These are phyloP conservation scores for Ochotona princeps DNA, from an alignment of 2,113 vertebrate species.

Conservation along the genomic window DNA sequence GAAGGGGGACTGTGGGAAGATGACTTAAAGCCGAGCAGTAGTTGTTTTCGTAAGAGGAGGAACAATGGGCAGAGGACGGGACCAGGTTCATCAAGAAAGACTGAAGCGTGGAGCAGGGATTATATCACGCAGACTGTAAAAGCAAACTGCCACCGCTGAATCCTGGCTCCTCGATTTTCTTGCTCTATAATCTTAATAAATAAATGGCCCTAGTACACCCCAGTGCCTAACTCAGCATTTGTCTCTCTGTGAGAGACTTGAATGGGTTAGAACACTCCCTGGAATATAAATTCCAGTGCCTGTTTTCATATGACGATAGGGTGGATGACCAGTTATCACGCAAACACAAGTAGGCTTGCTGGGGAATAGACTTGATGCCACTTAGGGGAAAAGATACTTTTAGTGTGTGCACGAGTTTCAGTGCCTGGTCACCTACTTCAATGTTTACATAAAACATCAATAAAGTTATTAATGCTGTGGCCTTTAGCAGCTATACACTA, in stretches of 20 bases:
- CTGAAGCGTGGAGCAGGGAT: not conserved
- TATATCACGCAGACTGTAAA: not conserved
- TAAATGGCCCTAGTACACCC: not conserved
- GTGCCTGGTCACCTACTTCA: not conserved
- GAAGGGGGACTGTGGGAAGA: not conserved
- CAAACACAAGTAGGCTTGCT: not conserved
- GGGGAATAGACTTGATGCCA: not conserved
- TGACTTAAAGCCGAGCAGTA: not conserved
- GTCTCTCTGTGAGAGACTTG: not conserved
- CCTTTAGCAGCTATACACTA: not conserved
- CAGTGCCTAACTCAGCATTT: no score
- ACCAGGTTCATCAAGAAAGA: not conserved
- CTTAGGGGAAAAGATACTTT: not conserved
- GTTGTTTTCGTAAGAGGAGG: not conserved
- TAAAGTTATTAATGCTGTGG: constrained; percentile 17
- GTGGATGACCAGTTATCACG: not conserved
- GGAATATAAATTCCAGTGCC: not conserved
- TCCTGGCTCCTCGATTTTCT: not conserved
- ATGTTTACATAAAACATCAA: not conserved
- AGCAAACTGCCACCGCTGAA: not conserved
- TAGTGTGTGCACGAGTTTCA: not conserved
- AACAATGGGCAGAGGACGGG: not conserved
- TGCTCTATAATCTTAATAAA: not conserved
- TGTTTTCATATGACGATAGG: not conserved
- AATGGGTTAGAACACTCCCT: not conserved